Evolutionary conservation across 2,113 vertebrate genomes (phyloP), one percentile per base, ranked within the genome.

Genomic region (Marmota monax): DNA sequence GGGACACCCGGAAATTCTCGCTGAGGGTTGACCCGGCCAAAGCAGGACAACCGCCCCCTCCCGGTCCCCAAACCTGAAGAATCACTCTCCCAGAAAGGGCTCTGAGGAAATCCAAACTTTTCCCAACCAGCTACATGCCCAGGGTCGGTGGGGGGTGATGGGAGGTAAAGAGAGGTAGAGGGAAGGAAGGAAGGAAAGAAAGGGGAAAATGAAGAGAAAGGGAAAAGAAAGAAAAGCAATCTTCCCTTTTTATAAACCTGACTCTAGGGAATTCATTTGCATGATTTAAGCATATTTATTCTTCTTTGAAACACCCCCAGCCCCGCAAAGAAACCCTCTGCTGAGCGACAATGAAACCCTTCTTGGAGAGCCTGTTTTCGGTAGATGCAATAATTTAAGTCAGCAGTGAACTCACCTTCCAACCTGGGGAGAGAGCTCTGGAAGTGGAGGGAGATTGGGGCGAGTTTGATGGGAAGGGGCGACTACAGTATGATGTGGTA

Each of bases 341-440:
- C 74, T 61, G 92, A 93, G 95, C 37, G 3, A 88, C 77, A 34
- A 22, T 27, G 37, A 82, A 94, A 63, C 25, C 61, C 23, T 70
- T 77, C 82, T 85, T 58, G 65, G 82, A 87, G 82, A 92, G 65
- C 45, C 48, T 88, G 32, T 84, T 72, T 96, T 96, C 77, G 7
- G 67, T 37, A 93, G 84, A 96, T 45, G 96, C 82, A 61, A 92
- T 92, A 95, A 88, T 96, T 90, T 91, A 92, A 97, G 85, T 97
- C 98, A 91, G 96, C 90, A 94, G 79, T 61, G 93, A 98, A 99
- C 99, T 99, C 99, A 99, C 99, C 99, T 99, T 98, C 97, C 97
- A 97, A 98, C 97, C 97, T 98, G 95, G 97, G 97, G 95, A 98
- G 98, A 98, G 97, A 93, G 98, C 98, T 98, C 97, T 98, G 95